Evolutionary conservation across 2,797 vertebrate species (phyloP).

Genomic region (Phylloscopus collybita): DNA sequence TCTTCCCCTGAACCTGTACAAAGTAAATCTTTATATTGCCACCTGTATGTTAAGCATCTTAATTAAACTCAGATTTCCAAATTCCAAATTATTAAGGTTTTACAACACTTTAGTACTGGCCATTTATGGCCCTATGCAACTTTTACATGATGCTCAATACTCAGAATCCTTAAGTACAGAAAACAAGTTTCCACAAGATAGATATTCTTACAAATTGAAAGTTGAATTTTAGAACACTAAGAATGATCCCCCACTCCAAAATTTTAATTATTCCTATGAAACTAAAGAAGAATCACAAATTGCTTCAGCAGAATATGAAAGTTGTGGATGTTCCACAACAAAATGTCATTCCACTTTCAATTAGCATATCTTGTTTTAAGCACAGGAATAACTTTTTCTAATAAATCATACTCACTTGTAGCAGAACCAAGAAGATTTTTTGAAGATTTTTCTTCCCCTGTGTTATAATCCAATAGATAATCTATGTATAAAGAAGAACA

Average conservation of each 20-base stretch:
- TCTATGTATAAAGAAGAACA: constrained; percentile 76
- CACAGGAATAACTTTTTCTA: neutral
- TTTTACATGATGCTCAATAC: neutral
- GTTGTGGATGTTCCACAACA: neutral
- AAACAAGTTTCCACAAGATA: neutral
- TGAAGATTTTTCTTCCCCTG: constrained; percentile 91
- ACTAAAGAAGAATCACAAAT: neutral
- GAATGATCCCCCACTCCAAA: neutral
- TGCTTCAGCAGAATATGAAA: neutral
- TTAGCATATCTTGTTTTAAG: neutral
- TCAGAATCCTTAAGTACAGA: neutral
- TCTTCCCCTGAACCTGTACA: neutral
- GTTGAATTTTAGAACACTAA: neutral
- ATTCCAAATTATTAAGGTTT: neutral
- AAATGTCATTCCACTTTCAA: neutral
- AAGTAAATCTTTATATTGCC: neutral
- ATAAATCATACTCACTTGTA: constrained; percentile 86
- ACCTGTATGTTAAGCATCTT: neutral
- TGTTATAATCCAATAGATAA: constrained; percentile 90
- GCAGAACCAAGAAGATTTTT: constrained; percentile 98
- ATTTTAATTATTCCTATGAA: neutral
- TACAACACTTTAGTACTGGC: neutral
- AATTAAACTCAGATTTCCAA: neutral
- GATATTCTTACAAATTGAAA: neutral
- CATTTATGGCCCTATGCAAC: neutral